phyloP scores from a whole-genome alignment of 37 sponge, comb jelly and placozoan genomes.

The Ephydatia muelleri region DNA sequence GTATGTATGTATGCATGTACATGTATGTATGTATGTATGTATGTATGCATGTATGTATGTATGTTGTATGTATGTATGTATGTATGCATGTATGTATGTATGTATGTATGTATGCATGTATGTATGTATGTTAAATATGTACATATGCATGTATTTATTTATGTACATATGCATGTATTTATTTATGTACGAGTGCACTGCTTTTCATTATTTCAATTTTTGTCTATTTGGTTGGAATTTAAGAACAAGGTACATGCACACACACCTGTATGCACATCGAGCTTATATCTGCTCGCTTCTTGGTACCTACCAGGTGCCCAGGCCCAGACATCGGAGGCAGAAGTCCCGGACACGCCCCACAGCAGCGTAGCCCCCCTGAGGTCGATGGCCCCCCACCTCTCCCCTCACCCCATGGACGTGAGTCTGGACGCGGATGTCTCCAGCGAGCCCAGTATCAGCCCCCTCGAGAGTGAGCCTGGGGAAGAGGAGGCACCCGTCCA shows the following conservation, averaged over 20 bases:
- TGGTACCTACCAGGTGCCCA: not conserved
- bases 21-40: conserved; percentile 15
- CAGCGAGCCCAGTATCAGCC: not conserved
- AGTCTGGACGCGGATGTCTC: not conserved
- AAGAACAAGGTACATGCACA: no score
- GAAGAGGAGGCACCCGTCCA: not conserved
- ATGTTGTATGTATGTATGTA: not conserved
- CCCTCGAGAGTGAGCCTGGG: conserved; percentile 1
- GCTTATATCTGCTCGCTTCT: conserved; percentile 12
- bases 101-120: not conserved
- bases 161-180: not conserved
- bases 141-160: not conserved
- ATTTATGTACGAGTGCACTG: not conserved
- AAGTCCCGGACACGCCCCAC: not conserved
- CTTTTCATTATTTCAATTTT: no score
- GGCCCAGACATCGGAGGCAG: not conserved
- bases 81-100: not conserved
- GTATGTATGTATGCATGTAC: conserved; percentile 6
- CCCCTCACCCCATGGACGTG: not conserved
- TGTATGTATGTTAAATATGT: not conserved
- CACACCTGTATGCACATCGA: not conserved
- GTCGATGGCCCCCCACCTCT: not conserved
- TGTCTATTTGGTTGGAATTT: no score
- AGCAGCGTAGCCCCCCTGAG: no score
- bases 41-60: not conserved